Evolutionary conservation across 2,888 invertebrate genomes (phyloP).

Genomic region (Oscheius sp.): DNA sequence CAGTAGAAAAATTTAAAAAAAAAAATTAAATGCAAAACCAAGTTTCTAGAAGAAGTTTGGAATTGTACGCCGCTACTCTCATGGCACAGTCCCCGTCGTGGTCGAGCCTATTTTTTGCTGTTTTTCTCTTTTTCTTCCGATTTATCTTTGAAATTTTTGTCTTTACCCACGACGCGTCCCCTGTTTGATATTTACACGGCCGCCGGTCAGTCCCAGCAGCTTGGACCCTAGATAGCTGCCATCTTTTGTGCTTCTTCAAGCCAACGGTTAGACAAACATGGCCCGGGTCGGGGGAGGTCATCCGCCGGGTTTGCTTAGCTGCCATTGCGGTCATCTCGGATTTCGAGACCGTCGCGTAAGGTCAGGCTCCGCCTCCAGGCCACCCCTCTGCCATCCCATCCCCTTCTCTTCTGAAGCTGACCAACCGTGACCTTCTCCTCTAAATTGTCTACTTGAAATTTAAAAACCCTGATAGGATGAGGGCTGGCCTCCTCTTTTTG

Average conservation of each 20-base stretch:
- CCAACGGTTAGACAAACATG: conserved; percentile 37
- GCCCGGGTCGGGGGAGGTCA: no score
- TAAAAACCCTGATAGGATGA: neutral
- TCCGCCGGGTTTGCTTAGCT: conserved; percentile 36
- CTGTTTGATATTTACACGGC: neutral
- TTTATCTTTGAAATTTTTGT: no score
- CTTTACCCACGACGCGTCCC: neutral
- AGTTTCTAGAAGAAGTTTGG: no score
- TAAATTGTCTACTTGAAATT: neutral
- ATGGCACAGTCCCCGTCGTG: no score
- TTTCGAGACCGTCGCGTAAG: conserved; percentile 11
- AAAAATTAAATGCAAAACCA: no score
- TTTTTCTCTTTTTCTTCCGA: neutral
- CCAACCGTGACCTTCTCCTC: conserved; percentile 25
- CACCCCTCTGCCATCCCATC: conserved; percentile 9
- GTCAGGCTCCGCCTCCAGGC: conserved; percentile 29
- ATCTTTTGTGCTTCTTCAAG: conserved; percentile 22
- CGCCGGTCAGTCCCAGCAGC: neutral
- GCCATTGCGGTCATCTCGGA: conserved; percentile 28
- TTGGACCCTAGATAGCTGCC: neutral
- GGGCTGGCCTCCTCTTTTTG: neutral
- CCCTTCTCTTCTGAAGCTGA: conserved; percentile 28
- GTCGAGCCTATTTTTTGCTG: no score
- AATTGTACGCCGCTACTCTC: no score
- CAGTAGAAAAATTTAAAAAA: no score